Evolutionary conservation across 2,113 vertebrate genomes (phyloP), one percentile per base, ranked within the genome.

Genomic region (Peromyscus polionotus): DNA sequence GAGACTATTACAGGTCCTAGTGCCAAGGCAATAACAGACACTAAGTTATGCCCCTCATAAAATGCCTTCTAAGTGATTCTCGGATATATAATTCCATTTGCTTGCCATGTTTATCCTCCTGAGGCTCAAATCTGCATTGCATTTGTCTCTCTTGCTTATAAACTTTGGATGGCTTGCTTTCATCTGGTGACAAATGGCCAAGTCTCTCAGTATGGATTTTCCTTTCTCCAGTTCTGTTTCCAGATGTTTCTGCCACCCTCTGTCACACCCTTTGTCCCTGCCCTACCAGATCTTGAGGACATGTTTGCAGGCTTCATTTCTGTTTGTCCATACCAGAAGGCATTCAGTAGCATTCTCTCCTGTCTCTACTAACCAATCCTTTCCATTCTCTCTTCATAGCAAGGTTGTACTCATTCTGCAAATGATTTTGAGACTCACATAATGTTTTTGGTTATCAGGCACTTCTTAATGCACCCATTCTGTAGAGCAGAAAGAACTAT

Each of bases 401-500:
- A 86, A 95, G 63, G 73, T 28, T 26, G 13, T 33, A 48, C 31
- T 94, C 61, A 91, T 81, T 90, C 87, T 83, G 83, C 90, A 93
- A 93, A 95, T 28, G 16, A 11, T 84, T 85, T 76, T 72, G 88
- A 93, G 93, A 83, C 6, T 7, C 36, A 90, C 51, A 72, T 54
- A 93, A 93, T 68, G 61, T 59, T 45, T 95, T 70, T 94, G 80
- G 39, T 65, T 88, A 7, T 93, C 59, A 72, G 86, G 42, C 31
- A 84, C 8, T 48, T 45, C 19, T 93, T 83, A 91, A 39, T 19
- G 10, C 81, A 72, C 17, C 61, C 19, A 95, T n/a, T 42, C 31
- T 92, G 91, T 79, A 3, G 89, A 59, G n/a, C 19, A 95, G 57
- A 96, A 94, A 75, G 31, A 97, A 81, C n/a, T 61, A 31, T 45